Evolutionary conservation across 1,140 invertebrate genomes (phyloP).

Genomic region (Drosophila funebris): DNA sequence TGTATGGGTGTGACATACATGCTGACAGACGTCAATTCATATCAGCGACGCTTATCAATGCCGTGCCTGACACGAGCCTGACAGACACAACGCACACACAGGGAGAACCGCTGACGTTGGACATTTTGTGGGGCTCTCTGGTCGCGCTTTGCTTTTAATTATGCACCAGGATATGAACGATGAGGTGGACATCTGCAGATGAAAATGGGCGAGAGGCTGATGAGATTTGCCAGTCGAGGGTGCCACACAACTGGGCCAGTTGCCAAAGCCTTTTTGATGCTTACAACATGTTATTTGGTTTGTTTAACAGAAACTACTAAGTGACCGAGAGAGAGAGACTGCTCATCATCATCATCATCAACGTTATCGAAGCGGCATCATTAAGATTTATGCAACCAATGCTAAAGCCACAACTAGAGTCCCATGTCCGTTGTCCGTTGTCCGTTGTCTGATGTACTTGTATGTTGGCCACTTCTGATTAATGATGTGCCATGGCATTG

Average conservation of each 20-base stretch:
- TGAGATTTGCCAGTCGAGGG: neutral
- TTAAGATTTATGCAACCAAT: constrained; percentile 38
- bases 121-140: constrained; percentile 13
- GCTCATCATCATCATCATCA: constrained; percentile 10
- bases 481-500: constrained; percentile 57
- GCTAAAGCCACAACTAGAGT: constrained; percentile 6
- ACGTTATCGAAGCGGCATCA: constrained; percentile 12
- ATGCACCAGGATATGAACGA: constrained; percentile 6
- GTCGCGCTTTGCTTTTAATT: constrained; percentile 42
- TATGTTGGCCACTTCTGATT: constrained; percentile 47
- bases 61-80: constrained; percentile 24
- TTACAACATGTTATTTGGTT: constrained; percentile 68
- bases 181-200: neutral
- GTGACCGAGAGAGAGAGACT: no score
- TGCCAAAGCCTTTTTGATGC: constrained; percentile 52
- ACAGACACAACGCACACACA: neutral
- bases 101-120: constrained; percentile 21
- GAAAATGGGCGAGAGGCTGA: neutral
- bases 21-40: constrained; percentile 41
- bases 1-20: constrained; percentile 22
- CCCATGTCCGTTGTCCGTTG: neutral
- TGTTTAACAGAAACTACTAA: constrained; percentile 53
- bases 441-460: constrained; percentile 11
- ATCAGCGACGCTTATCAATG: constrained; percentile 45
- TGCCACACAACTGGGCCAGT: constrained; percentile 22